Percentiles rank a stretch among this genome's conserved stretches.
Evolutionary conservation across 2,888 invertebrate species (phyloP).

Genomic region (Meghimatium bilineatum): DNA sequence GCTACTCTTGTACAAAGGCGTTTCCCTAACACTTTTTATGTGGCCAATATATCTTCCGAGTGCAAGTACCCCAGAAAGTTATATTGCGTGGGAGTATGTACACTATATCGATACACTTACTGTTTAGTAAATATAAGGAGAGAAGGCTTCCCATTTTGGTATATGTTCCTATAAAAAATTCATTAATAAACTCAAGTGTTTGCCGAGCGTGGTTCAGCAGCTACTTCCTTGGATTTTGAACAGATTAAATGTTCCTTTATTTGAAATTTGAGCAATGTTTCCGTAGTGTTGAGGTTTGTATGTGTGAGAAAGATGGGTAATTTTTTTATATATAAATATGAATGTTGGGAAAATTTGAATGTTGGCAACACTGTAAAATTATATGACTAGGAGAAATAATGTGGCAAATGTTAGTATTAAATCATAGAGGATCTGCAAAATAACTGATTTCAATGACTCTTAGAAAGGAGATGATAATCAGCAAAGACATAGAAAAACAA

Average conservation of each 20-base stretch:
- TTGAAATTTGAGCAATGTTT: background rate
- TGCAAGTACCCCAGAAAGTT: background rate
- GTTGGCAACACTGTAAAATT: background rate
- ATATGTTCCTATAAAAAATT: background rate
- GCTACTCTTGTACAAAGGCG: background rate
- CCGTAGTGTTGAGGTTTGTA: background rate
- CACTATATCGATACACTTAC: background rate
- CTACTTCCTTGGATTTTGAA: background rate
- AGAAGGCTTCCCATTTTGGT: background rate
- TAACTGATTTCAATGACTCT: too few relatives aligned
- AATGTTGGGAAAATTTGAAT: background rate
- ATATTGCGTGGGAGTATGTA: slow-evolving; percentile 11
- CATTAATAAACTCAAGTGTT: slow-evolving; percentile 5
- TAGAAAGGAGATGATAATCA: too few relatives aligned
- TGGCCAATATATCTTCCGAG: background rate
- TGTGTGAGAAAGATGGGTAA: background rate
- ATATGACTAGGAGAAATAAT: too few relatives aligned
- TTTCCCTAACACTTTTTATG: background rate
- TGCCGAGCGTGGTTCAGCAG: background rate
- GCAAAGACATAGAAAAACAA: too few relatives aligned
- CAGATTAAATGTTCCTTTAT: background rate
- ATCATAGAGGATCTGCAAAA: too few relatives aligned
- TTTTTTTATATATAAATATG: background rate
- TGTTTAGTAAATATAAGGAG: background rate
- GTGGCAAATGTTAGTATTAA: too few relatives aligned